These are phyloP conservation scores for Brachionus asplanchnoidis DNA, from an alignment of 1,140 invertebrate species.

Conservation along the genomic window DNA sequence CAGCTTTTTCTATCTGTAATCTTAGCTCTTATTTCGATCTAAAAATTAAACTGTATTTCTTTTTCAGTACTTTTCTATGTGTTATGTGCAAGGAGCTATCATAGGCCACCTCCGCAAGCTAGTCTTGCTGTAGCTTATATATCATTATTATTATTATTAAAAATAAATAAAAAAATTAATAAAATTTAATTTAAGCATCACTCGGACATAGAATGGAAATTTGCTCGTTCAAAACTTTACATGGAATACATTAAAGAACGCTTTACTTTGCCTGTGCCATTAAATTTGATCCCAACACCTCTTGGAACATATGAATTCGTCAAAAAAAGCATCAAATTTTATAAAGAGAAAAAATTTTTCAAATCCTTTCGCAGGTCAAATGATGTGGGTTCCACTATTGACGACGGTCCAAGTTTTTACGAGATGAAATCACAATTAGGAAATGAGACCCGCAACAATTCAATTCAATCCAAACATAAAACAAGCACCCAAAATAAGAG, in stretches of 20 bases:
- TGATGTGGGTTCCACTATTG: background rate
- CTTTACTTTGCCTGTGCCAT: slow-evolving; percentile 75
- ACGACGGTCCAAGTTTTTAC: slow-evolving; percentile 6
- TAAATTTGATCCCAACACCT: slow-evolving; percentile 81
- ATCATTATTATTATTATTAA: too few species aligned
- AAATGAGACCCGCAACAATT: background rate
- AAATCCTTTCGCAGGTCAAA: background rate
- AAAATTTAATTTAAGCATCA: slow-evolving; percentile 64
- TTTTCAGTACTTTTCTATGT: too few species aligned
- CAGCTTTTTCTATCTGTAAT: too few species aligned
- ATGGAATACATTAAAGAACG: slow-evolving; percentile 86
- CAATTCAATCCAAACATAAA: background rate
- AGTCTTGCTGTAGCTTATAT: too few species aligned
- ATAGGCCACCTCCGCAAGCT: too few species aligned
- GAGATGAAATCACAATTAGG: slow-evolving; percentile 9
- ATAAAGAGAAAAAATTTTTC: background rate
- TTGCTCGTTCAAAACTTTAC: slow-evolving; percentile 78
- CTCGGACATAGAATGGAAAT: slow-evolving; percentile 85
- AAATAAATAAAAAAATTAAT: too few species aligned
- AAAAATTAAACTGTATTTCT: too few species aligned
- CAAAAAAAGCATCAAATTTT: background rate
- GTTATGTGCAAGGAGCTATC: too few species aligned
- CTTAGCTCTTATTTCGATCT: too few species aligned
- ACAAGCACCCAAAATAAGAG: background rate
- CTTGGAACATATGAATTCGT: background rate